These are phyloP conservation scores for Sylvilagus bachmani DNA, from an alignment of 2,113 vertebrate genomes.

Conservation along the genomic window DNA sequence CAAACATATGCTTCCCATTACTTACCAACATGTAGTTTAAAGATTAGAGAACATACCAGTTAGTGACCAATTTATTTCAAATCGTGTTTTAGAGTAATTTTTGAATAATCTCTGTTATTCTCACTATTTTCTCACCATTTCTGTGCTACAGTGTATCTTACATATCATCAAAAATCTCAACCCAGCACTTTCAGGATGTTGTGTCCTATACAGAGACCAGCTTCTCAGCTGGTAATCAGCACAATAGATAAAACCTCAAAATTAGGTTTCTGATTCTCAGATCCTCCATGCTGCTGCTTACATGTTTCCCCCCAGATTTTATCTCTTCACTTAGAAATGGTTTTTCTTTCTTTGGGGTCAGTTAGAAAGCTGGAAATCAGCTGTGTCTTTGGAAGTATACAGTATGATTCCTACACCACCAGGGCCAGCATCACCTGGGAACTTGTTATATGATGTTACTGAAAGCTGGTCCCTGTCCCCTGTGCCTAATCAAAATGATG, in stretches of 20 bases:
- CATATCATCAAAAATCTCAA: constrained; percentile 1
- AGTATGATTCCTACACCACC: neutral
- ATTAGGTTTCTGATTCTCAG: neutral
- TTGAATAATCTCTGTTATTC: constrained; percentile 12
- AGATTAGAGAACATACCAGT: neutral
- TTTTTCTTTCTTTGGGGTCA: constrained; percentile 9
- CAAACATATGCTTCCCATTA: neutral
- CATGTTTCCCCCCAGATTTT: neutral
- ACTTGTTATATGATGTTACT: neutral
- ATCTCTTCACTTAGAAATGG: neutral
- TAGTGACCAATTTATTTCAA: constrained; percentile 11
- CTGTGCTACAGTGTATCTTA: neutral
- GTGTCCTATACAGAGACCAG: neutral
- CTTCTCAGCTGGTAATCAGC: neutral
- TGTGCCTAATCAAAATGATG: too few relatives aligned
- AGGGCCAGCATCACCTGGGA: neutral
- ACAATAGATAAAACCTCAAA: neutral
- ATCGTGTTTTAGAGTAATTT: constrained; percentile 36
- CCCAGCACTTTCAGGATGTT: neutral
- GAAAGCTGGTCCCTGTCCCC: too few relatives aligned
- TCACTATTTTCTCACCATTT: neutral
- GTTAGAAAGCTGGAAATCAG: neutral
- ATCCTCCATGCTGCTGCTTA: neutral
- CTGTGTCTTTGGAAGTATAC: neutral
- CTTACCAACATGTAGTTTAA: constrained; percentile 33